Evolutionary conservation across 2,113 vertebrate genomes (phyloP).

Genomic region (Serinus canaria): DNA sequence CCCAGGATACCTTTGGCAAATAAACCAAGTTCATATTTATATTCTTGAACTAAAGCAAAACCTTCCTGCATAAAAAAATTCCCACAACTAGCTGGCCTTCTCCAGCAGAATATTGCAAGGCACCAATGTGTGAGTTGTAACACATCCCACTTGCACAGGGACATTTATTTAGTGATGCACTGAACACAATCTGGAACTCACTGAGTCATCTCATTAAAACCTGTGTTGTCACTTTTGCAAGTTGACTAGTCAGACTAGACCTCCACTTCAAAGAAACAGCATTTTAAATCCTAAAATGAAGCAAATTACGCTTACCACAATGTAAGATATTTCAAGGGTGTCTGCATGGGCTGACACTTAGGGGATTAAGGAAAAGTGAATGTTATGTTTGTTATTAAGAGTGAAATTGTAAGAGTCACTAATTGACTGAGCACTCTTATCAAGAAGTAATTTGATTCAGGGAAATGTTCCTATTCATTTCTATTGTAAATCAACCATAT

Average conservation of each 20-base stretch:
- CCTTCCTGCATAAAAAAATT: background rate
- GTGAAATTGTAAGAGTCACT: background rate
- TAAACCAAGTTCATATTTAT: background rate
- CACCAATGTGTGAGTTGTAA: background rate
- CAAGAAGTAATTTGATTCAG: slow-evolving; percentile 32
- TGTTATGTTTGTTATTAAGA: background rate
- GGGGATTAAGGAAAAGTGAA: background rate
- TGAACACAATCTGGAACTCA: background rate
- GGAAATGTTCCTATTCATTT: slow-evolving; percentile 32
- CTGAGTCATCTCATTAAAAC: background rate
- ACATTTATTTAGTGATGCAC: background rate
- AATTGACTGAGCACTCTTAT: slow-evolving; percentile 23
- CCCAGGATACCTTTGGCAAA: background rate
- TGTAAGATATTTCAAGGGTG: background rate
- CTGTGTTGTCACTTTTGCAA: background rate
- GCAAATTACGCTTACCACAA: background rate
- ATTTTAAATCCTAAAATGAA: background rate
- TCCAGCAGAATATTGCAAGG: background rate
- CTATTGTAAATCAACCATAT: background rate
- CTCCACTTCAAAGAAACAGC: background rate
- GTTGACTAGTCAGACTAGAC: background rate
- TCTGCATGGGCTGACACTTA: background rate
- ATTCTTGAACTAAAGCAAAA: background rate
- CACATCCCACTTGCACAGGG: background rate
- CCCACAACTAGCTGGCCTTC: background rate